Percentiles rank a stretch among this genome's conserved stretches.
These are phyloP conservation scores for Azorinus chamasolen DNA, from an alignment of 2,888 invertebrate species.

Conservation along the genomic window DNA sequence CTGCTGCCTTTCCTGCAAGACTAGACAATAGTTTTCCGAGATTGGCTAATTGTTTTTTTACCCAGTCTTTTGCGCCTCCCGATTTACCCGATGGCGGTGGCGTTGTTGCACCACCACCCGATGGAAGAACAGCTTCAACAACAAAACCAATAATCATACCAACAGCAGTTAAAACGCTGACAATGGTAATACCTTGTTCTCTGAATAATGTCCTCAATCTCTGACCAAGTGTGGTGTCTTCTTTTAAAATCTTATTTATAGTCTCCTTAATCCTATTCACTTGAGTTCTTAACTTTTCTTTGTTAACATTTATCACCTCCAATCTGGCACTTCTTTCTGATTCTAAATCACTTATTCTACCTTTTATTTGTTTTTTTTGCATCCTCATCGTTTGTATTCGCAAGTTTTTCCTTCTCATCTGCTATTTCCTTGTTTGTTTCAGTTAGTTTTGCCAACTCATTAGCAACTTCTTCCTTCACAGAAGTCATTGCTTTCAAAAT, in stretches of 20 bases:
- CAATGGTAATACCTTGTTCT: slow-evolving; percentile 50
- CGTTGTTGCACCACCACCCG: slow-evolving; percentile 12
- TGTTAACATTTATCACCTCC: slow-evolving; percentile 38
- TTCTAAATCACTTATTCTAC: slow-evolving; percentile 33
- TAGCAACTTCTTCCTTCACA: slow-evolving; percentile 41
- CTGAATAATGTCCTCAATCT: slow-evolving; percentile 43
- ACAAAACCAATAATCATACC: slow-evolving; percentile 46
- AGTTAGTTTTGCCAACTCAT: slow-evolving; percentile 36
- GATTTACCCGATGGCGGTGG: slow-evolving; percentile 19
- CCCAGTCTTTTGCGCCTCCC: slow-evolving; percentile 29
- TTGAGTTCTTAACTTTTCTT: slow-evolving; percentile 40
- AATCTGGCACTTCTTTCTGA: slow-evolving; percentile 41
- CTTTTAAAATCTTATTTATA: slow-evolving; percentile 32
- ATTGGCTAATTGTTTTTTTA: slow-evolving; percentile 45
- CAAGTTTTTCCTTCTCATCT: slow-evolving; percentile 33
- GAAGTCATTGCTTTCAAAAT: slow-evolving; percentile 44
- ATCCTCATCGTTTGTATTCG: slow-evolving; percentile 17
- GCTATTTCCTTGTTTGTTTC: slow-evolving; percentile 36
- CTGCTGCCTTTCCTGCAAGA: slow-evolving; percentile 42
- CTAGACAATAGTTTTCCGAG: slow-evolving; percentile 27
- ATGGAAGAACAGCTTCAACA: slow-evolving; percentile 38
- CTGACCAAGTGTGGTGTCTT: slow-evolving; percentile 36
- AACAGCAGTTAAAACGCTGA: slow-evolving; percentile 45
- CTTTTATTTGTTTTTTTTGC: slow-evolving; percentile 16
- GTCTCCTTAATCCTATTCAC: slow-evolving; percentile 44